Evolutionary conservation across 2,888 invertebrate genomes (phyloP).

Genomic region (Tinea trinotella): DNA sequence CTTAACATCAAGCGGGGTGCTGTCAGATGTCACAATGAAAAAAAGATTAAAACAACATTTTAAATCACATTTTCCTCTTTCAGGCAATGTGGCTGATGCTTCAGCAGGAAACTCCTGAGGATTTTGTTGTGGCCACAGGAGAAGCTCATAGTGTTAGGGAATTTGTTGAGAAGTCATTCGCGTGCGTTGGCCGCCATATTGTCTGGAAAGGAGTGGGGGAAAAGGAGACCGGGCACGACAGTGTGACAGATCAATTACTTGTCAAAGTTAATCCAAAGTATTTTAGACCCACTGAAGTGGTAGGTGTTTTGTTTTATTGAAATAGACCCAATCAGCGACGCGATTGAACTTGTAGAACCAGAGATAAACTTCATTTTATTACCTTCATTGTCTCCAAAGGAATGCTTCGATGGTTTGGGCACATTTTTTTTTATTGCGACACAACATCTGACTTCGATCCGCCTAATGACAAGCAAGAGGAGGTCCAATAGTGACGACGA

Average conservation of each 20-base stretch:
- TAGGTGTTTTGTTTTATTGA: conserved; percentile 62
- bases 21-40: too few species aligned
- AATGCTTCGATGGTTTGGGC: too few species aligned
- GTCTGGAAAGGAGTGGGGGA: conserved; percentile 91
- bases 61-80: conserved; percentile 19
- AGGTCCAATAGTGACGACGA: too few species aligned
- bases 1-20: too few species aligned
- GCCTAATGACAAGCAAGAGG: too few species aligned
- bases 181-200: conserved; percentile 77
- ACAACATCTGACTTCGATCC: too few species aligned
- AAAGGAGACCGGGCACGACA: conserved; percentile 82
- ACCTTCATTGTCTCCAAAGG: too few species aligned
- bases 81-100: conserved; percentile 99
- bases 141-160: conserved; percentile 95
- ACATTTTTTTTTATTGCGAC: too few species aligned
- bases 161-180: conserved; percentile 95
- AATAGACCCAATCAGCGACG: too few species aligned
- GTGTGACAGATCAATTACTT: conserved; percentile 79
- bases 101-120: conserved; percentile 91
- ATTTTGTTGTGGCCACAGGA: conserved; percentile 98
- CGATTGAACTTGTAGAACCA: too few species aligned
- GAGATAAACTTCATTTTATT: too few species aligned
- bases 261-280: conserved; percentile 94
- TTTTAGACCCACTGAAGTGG: conserved; percentile 98
- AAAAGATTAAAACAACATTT: too few species aligned